phyloP scores from a whole-genome alignment of 2,797 vertebrate genomes.

The Megaceryle alcyon region DNA sequence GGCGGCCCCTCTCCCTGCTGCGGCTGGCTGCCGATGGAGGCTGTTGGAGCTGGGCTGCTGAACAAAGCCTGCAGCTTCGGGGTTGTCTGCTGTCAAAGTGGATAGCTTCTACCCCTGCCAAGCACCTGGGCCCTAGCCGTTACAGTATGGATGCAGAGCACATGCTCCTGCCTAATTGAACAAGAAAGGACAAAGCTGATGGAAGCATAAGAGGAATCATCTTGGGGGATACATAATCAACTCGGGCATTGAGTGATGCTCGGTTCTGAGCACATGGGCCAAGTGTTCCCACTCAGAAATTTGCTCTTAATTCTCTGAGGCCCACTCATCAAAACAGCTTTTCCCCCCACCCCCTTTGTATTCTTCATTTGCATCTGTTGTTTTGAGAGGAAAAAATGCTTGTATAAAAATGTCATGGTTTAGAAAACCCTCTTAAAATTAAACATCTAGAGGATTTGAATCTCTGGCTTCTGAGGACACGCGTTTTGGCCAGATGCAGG shows the following conservation, averaged over 20 bases:
- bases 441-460: not conserved
- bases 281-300: constrained; percentile 12
- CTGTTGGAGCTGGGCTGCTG: not conserved
- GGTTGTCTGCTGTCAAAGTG: not conserved
- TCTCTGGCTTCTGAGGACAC: not conserved
- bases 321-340: not conserved
- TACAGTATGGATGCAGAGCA: not conserved
- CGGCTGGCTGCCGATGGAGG: not conserved
- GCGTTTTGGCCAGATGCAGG: not conserved
- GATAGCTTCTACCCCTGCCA: not conserved
- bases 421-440: not conserved
- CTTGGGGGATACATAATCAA: not conserved
- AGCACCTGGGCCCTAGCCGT: not conserved
- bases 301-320: not conserved
- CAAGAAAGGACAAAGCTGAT: not conserved
- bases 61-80: not conserved
- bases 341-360: not conserved
- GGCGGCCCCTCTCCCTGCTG: not conserved
- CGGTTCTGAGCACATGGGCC: not conserved
- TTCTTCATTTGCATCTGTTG: not conserved
- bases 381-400: not conserved
- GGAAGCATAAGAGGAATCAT: not conserved
- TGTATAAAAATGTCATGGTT: not conserved
- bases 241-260: not conserved
- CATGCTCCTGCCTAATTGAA: not conserved